Evolutionary conservation across 2,888 invertebrate species (phyloP).

Genomic region (Troides aeacus): DNA sequence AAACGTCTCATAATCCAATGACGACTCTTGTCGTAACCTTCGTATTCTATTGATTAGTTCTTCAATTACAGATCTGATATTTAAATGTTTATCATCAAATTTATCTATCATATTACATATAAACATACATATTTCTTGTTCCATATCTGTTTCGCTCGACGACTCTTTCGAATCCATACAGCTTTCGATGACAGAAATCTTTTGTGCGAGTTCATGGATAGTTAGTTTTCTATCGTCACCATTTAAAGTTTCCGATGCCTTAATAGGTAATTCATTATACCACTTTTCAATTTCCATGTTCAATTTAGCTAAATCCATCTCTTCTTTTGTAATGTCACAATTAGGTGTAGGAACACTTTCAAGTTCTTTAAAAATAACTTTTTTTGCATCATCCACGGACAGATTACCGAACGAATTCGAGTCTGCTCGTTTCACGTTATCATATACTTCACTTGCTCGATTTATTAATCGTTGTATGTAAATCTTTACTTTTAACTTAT

Average conservation of each 20-base stretch:
- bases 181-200: constrained; percentile 53
- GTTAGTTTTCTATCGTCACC: constrained; percentile 41
- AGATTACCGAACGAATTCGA: constrained; percentile 11
- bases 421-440: constrained; percentile 7
- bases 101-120: constrained; percentile 35
- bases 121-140: constrained; percentile 37
- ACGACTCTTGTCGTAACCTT: constrained; percentile 32
- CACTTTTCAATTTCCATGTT: constrained; percentile 56
- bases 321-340: constrained; percentile 18
- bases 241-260: constrained; percentile 28
- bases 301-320: constrained; percentile 33
- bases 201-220: constrained; percentile 50
- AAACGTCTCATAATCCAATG: constrained; percentile 35
- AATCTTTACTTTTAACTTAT: constrained; percentile 18
- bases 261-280: constrained; percentile 51
- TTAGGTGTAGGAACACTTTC: constrained; percentile 17
- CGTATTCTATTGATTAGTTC: constrained; percentile 40
- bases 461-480: constrained; percentile 20
- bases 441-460: constrained; percentile 15
- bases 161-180: constrained; percentile 29
- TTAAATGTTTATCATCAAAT: constrained; percentile 39
- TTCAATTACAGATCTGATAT: constrained; percentile 45
- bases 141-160: constrained; percentile 10
- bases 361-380: constrained; percentile 13
- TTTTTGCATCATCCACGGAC: constrained; percentile 12